Conservation (phyloP, 2,113 vertebrate species). For the Helogale parvula region DNA sequence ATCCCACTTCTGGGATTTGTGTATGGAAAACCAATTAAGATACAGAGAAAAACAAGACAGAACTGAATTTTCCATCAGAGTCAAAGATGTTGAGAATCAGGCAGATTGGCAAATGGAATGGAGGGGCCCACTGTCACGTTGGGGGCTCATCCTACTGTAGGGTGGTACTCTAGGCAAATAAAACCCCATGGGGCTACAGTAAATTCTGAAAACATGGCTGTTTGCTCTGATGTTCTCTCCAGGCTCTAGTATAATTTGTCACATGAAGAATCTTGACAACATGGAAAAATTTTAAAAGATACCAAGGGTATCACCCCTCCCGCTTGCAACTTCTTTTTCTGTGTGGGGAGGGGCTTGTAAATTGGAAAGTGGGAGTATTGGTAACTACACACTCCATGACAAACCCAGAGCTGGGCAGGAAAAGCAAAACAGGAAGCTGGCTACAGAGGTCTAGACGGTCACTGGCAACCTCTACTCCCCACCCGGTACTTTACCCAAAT, state of each 20-base stretch:
- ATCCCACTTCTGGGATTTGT: background rate
- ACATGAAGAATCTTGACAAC: background rate
- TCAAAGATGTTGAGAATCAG: background rate
- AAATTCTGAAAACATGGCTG: background rate
- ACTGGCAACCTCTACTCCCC: background rate
- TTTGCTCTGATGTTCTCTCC: background rate
- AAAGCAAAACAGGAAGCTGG: background rate
- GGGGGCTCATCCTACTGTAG: background rate
- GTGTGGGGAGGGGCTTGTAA: background rate
- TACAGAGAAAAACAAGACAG: background rate
- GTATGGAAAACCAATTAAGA: constrained; percentile 42
- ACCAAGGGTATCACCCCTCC: background rate
- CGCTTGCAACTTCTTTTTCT: background rate
- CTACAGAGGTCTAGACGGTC: background rate
- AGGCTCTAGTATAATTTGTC: background rate
- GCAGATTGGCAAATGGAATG: background rate
- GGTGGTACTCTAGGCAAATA: background rate
- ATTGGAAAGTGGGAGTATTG: background rate
- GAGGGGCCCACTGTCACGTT: background rate
- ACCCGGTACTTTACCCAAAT: background rate
- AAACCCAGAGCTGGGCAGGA: background rate
- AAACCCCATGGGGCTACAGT: background rate
- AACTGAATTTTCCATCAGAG: constrained; percentile 41
- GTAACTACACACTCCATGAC: background rate
- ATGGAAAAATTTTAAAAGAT: background rate